Percentiles rank a stretch among this genome's conserved stretches.
phyloP scores from a whole-genome alignment of 2,113 vertebrate genomes.

The Hippocampus mohnikei region DNA sequence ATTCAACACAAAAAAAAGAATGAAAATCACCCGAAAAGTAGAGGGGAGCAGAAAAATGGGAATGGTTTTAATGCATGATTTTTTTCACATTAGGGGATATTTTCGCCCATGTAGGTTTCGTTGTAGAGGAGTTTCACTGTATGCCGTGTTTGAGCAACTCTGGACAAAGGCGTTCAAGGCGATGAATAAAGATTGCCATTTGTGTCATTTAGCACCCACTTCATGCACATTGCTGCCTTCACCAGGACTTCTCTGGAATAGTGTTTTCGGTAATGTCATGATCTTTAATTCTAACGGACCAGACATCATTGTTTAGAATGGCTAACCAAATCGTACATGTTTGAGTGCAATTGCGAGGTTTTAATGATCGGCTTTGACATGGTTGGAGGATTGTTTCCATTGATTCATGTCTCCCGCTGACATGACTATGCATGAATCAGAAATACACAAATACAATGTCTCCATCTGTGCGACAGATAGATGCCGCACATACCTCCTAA shows the following conservation, averaged over 20 bases:
- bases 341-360: background rate
- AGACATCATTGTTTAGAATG: background rate
- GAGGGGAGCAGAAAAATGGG: no score
- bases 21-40: no score
- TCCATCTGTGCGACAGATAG: conserved; percentile 56
- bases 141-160: background rate
- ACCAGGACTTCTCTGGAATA: background rate
- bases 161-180: background rate
- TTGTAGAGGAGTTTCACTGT: no score
- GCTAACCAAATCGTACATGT: background rate
- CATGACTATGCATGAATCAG: conserved; percentile 58
- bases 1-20: no score
- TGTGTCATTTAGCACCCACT: background rate
- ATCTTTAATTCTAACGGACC: background rate
- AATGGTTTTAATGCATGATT: no score
- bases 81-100: no score
- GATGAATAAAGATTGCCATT: no score
- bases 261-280: background rate
- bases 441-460: conserved; percentile 51
- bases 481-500: conserved; percentile 6
- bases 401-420: conserved; percentile 37
- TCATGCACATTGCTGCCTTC: background rate
- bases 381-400: conserved; percentile 58
- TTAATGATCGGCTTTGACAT: background rate
- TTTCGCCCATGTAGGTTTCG: no score